A percentile compares a stretch with the other conserved stretches of the same genome.
phyloP scores from a whole-genome alignment of 2,888 invertebrate species.

The Anaspis maculata region DNA sequence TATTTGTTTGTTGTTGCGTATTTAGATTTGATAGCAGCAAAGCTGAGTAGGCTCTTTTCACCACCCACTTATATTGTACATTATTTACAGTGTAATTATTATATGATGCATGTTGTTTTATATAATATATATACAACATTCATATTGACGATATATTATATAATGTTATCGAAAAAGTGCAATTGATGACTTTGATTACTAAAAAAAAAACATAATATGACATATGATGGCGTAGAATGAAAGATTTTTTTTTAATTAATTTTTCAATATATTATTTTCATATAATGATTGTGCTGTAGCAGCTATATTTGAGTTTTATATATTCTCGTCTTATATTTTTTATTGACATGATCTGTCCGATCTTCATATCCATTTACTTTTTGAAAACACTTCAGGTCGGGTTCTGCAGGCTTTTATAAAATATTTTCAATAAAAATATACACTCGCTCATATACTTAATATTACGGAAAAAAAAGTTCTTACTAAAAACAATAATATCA shows the following conservation, averaged over 20 bases:
- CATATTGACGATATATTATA: slow-evolving; percentile 13
- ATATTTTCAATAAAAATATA: too few relatives aligned
- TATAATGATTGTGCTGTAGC: slow-evolving; percentile 40
- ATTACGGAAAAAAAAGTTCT: too few relatives aligned
- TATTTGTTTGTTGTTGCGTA: too few relatives aligned
- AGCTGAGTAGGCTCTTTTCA: slow-evolving; percentile 35
- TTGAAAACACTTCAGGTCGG: slow-evolving; percentile 8
- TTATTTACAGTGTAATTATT: slow-evolving; percentile 33
- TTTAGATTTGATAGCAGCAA: slow-evolving; percentile 37
- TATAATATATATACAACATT: slow-evolving; percentile 11
- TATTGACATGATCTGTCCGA: slow-evolving; percentile 33
- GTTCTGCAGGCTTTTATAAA: slow-evolving; percentile 8
- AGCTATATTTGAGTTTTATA: slow-evolving; percentile 26
- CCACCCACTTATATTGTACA: slow-evolving; percentile 10
- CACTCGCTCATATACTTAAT: too few relatives aligned
- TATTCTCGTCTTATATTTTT: slow-evolving; percentile 28
- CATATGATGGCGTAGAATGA: slow-evolving; percentile 37
- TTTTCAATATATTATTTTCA: slow-evolving; percentile 18
- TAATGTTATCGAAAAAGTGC: slow-evolving; percentile 23
- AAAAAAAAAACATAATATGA: slow-evolving; percentile 31
- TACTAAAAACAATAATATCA: too few relatives aligned
- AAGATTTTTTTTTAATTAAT: slow-evolving; percentile 25
- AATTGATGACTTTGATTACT: slow-evolving; percentile 34
- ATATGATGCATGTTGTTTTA: slow-evolving; percentile 31
- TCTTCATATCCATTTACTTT: slow-evolving; percentile 35